These are phyloP conservation scores for Tenthredo amoena DNA, from an alignment of 2,888 invertebrate genomes.

Conservation along the genomic window DNA sequence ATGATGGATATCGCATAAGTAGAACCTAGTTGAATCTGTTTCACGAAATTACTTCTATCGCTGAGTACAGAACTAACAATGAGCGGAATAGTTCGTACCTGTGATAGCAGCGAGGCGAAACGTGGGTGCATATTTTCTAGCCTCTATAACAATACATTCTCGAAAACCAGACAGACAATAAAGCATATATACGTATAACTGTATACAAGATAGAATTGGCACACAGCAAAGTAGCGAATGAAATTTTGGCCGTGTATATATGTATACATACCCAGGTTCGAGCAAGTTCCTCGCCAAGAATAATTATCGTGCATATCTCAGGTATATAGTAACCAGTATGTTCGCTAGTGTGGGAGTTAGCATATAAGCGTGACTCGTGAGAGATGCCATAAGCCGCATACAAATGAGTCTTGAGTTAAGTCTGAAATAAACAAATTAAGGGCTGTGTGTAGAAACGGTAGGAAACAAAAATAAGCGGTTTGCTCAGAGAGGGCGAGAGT, in stretches of 20 bases:
- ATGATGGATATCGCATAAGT: conserved; percentile 2
- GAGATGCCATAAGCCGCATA: conserved; percentile 37
- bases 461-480: conserved; percentile 27
- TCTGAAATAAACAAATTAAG: conserved; percentile 44
- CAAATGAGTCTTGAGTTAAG: conserved; percentile 27
- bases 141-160: neutral
- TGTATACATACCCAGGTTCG: neutral
- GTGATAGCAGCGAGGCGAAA: neutral
- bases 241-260: conserved; percentile 36
- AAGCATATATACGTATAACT: neutral
- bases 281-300: conserved; percentile 33
- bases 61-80: conserved; percentile 7
- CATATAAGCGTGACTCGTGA: conserved; percentile 28
- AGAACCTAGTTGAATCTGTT: neutral
- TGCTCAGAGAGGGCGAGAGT: neutral
- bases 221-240: conserved; percentile 18
- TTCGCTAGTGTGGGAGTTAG: neutral
- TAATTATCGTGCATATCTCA: conserved; percentile 46
- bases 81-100: neutral
- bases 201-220: neutral
- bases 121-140: conserved; percentile 1
- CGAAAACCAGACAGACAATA: neutral
- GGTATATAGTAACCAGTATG: neutral
- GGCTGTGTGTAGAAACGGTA: conserved; percentile 10
- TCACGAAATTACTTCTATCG: neutral